Base-by-base conservation (phyloP, 2,113 vertebrate species). In the Gavialis gangeticus region DNA sequence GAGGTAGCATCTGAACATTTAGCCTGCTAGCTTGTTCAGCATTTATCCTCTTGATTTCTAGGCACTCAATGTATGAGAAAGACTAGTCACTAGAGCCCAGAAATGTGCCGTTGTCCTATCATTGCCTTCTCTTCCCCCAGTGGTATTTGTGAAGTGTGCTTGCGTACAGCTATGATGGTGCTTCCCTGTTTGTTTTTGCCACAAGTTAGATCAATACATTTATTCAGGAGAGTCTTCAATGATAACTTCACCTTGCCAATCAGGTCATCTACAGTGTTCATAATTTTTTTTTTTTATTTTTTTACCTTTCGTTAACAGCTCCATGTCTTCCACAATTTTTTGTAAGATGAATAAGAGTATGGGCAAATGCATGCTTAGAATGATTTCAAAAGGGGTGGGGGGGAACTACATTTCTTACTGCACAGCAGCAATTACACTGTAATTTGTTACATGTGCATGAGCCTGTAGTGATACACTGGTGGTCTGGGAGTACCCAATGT, bases 121-220 rank as follows among this genome's bases (percentile, higher is more conserved):
- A 34, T 80, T n/a, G 14, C 21, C 10, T 83, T 3, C 46, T 46
- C 46, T 46, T 46, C 46, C 46, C 46, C 54, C 75, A n/a, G 9
- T 57, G 4, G 18, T 59, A 12, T 57, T 58, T 63, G 15, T 46
- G 18, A 77, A 24, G 58, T 79, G 69, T 22, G 17, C 27, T 86
- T 66, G 34, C 17, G 46, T 24, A 0, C 0, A 90, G 12, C 10
- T 58, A 2, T 90, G 83, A 15, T 0, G 1, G 60, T 82, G 13
- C 28, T 64, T 87, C 79, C 62, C 58, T 75, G 9, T 92, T 63
- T 63, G 24, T 27, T 63, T 63, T 63, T 63, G 82, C 55, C 46
- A n/a, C 25, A 77, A 58, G 86, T 86, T 21, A 25, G 62, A 27
- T 17, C 24, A 79, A 1, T 30, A 34, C 11, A 46, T 79, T 93